Base-by-base conservation (phyloP, 2,888 invertebrate genomes). In the Stenolophus ochropezus region DNA sequence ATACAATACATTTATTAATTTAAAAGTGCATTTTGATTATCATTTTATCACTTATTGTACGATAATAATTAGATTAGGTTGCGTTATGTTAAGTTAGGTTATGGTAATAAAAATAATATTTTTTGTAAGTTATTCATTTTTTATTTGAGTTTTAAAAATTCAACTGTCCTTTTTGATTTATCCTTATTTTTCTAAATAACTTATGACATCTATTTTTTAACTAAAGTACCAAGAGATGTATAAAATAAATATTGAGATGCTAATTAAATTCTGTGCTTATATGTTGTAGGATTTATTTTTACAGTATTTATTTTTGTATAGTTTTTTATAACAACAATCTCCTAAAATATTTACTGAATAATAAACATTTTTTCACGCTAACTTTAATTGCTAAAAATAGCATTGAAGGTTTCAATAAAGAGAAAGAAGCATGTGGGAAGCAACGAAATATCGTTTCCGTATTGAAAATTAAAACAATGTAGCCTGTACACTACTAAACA, bases 381-480 rank as follows among this genome's bases (percentile, higher is more conserved):
- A 61, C 14, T 61, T 61, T 61, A 61, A 61, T 61, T 61, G 25
- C 61, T 61, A 61, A 61, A 61, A 61, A 61, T 61, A 61, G 61
- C 23, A 14, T 4, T 23, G 61, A 25, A 61, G 61, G 61, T 61
- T 61, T 61, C 61, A 25, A 61, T 21, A 61, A 61, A 25, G 61
- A 25, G 61, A 61, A 61, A 61, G 65, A 69, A n/a, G 18, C 33
- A 18, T 27, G 65, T 33, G 65, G 33, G 42, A 69, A 69, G 33
- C 4, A 33, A 33, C 65, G 18, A 69, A 33, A 69, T 33, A 33
- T 18, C 18, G 27, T 69, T 69, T 27, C 65, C 65, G 65, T 69
- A 69, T 69, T 69, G 33, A 69, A 69, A 20, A 14, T 18, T 11
- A 21, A 56, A 56, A 56, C n/a, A 49, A 14, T 14, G 16, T 4